Evolutionary conservation across 2,113 vertebrate species (phyloP).

Genomic region (Trogon surrucura): DNA sequence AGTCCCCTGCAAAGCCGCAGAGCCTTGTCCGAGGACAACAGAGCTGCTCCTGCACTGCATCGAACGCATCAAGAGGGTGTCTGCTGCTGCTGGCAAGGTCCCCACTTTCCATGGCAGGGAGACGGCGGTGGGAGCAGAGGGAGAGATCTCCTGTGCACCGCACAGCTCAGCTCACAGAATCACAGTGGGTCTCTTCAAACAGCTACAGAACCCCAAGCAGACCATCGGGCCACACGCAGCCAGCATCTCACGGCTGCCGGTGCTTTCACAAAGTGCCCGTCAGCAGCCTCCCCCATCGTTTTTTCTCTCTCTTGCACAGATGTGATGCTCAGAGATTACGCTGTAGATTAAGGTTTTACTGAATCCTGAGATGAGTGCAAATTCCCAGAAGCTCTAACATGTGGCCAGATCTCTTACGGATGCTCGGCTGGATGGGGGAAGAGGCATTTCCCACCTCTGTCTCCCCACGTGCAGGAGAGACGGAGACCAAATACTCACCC

Average conservation of each 20-base stretch:
- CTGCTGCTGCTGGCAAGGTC: neutral
- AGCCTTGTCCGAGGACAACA: fast-evolving
- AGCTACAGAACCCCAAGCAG: neutral
- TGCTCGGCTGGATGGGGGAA: neutral
- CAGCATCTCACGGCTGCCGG: neutral
- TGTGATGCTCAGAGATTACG: slow-evolving; percentile 54
- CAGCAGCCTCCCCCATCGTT: neutral
- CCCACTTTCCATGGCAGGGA: neutral
- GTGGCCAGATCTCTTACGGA: neutral
- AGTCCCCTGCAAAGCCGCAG: neutral
- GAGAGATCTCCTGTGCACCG: fast-evolving
- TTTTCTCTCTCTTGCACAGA: slow-evolving; percentile 25
- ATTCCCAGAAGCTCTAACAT: slow-evolving; percentile 11
- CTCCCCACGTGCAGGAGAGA: neutral
- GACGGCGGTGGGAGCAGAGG: fast-evolving
- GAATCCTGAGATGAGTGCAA: slow-evolving; percentile 45
- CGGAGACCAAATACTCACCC: neutral
- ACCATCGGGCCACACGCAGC: neutral
- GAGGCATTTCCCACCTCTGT: neutral
- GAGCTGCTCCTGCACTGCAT: neutral
- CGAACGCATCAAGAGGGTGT: fast-evolving
- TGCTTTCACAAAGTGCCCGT: neutral
- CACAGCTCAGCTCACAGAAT: neutral
- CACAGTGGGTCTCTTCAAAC: neutral
- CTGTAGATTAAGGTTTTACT: slow-evolving; percentile 63